These are phyloP conservation scores for Cerastis rubricosa DNA, from an alignment of 2,888 invertebrate genomes.

Conservation along the genomic window DNA sequence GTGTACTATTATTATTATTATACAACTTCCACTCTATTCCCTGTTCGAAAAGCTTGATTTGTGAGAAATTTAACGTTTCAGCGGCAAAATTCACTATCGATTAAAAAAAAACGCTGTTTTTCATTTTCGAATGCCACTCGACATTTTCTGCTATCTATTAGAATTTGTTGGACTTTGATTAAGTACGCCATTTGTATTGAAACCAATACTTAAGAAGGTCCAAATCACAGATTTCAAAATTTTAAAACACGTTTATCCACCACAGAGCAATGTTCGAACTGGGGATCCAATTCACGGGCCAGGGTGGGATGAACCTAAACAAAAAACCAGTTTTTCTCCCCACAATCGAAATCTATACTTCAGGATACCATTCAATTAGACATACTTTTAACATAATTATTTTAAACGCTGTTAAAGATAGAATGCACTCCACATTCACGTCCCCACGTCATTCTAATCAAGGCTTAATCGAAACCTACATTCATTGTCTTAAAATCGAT, in stretches of 20 bases:
- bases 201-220: not conserved
- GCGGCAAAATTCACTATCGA: not conserved
- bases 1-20: not conserved
- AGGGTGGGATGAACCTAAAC: not conserved
- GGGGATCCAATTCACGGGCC: not conserved
- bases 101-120: not conserved
- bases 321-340: slow-evolving; percentile 4
- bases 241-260: not conserved
- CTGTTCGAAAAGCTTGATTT: not conserved
- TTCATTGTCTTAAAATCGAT: slow-evolving; percentile 56
- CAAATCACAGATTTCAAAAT: not conserved
- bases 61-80: not conserved
- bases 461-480: slow-evolving; percentile 33
- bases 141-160: too few species aligned
- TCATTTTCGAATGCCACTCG: rapidly evolving
- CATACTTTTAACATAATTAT: not conserved
- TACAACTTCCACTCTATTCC: not conserved
- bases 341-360: not conserved
- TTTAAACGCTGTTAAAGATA: not conserved
- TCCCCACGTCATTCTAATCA: slow-evolving; percentile 21
- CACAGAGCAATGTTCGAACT: too few species aligned
- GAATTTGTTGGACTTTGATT: not conserved
- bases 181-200: not conserved
- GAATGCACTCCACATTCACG: not conserved
- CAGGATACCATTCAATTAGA: not conserved